phyloP scores from a whole-genome alignment of 2,797 vertebrate genomes.

The Salmo trutta region DNA sequence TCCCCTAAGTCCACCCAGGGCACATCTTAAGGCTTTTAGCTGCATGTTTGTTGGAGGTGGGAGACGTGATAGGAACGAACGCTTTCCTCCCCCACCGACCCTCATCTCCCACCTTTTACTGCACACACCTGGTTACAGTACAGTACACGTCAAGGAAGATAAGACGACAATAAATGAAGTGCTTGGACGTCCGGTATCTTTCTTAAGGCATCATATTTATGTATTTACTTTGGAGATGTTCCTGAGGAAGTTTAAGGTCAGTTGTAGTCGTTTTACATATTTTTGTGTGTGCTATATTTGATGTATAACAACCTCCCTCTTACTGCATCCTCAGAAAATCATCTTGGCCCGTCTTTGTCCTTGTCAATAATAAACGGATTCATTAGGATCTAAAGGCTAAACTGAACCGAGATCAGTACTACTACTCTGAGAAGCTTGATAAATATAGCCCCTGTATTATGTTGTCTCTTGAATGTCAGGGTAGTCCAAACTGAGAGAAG shows the following conservation, averaged over 20 bases:
- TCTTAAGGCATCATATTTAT: not conserved
- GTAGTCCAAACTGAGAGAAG: slow-evolving; percentile 16
- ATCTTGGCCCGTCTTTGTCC: not conserved
- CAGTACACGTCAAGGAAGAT: not conserved
- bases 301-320: not conserved
- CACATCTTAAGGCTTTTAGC: slow-evolving; percentile 20
- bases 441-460: not conserved
- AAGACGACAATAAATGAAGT: not conserved
- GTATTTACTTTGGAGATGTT: not conserved
- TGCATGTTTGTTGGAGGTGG: not conserved
- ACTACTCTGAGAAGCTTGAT: not conserved
- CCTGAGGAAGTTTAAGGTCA: not conserved
- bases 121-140: not conserved
- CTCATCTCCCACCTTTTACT: not conserved
- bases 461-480: not conserved
- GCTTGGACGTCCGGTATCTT: not conserved
- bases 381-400: not conserved
- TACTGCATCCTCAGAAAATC: not conserved
- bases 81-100: too few species aligned
- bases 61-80: not conserved
- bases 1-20: slow-evolving; percentile 24
- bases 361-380: not conserved
- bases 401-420: not conserved
- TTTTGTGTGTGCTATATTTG: not conserved
- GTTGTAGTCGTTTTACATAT: too few species aligned